Percentiles rank a stretch among this genome's conserved stretches.
These are phyloP conservation scores for Cairina moschata DNA, from an alignment of 2,113 vertebrate species.

Conservation along the genomic window DNA sequence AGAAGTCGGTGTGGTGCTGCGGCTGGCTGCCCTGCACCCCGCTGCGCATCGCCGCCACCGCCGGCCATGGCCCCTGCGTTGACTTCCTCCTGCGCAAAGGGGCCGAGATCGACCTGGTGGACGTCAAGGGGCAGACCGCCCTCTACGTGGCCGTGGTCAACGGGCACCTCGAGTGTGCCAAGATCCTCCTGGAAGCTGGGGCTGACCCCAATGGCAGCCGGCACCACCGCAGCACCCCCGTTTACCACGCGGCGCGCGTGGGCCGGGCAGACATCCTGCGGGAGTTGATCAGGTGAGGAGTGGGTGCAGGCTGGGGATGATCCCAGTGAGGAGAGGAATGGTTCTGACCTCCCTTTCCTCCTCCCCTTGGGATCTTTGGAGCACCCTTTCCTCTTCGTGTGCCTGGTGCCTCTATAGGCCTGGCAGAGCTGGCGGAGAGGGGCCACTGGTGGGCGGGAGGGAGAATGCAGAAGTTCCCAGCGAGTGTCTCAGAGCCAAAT, in stretches of 20 bases:
- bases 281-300: conserved; percentile 89
- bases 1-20: conserved; percentile 94
- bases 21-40: conserved; percentile 94
- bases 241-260: conserved; percentile 89
- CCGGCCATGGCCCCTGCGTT: conserved; percentile 88
- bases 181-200: conserved; percentile 88
- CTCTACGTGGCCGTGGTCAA: conserved; percentile 93
- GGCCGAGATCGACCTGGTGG: conserved; percentile 91
- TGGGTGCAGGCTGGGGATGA: not conserved
- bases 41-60: conserved; percentile 88
- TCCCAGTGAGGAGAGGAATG: not conserved
- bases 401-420: not conserved
- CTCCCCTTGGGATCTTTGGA: not conserved
- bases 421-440: not conserved
- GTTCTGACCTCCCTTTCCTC: not conserved
- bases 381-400: not conserved
- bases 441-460: not conserved
- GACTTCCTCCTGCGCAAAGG: conserved; percentile 88
- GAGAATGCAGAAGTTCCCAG: not conserved
- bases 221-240: conserved; percentile 92
- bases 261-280: conserved; percentile 87
- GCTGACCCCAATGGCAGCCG: conserved; percentile 93
- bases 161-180: conserved; percentile 89
- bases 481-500: not conserved
- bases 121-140: conserved; percentile 94